These are phyloP conservation scores for Eilema griseolum DNA, from an alignment of 2,888 invertebrate species.

Conservation along the genomic window DNA sequence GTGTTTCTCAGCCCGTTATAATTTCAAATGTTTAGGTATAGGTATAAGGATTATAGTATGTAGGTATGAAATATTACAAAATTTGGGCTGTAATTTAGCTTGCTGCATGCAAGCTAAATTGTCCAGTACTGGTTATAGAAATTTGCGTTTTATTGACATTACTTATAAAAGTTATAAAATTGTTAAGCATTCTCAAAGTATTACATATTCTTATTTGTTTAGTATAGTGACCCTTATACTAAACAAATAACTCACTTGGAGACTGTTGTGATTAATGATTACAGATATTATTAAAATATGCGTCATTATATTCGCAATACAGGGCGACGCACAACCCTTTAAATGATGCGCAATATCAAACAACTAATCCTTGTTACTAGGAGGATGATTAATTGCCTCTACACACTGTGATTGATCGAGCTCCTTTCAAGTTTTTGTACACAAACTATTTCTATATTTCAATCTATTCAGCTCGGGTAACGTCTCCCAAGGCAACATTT, in stretches of 20 bases:
- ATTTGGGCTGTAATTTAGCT: neutral
- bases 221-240: too few relatives aligned
- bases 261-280: slow-evolving; percentile 57
- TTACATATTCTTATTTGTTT: neutral
- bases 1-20: neutral
- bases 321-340: slow-evolving; percentile 63
- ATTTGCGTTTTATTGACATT: too few relatives aligned
- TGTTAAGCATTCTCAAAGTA: neutral
- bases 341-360: slow-evolving; percentile 61
- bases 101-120: too few relatives aligned
- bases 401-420: slow-evolving; percentile 76
- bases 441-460: slow-evolving; percentile 56
- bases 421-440: slow-evolving; percentile 61
- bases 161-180: neutral
- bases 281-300: slow-evolving; percentile 49
- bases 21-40: neutral
- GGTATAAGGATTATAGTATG: too few relatives aligned
- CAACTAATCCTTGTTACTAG: slow-evolving; percentile 61
- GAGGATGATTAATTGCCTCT: slow-evolving; percentile 80
- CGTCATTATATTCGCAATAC: slow-evolving; percentile 45
- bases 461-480: slow-evolving; percentile 65
- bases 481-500: slow-evolving; percentile 67
- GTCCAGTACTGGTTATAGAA: neutral
- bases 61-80: neutral
- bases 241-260: slow-evolving; percentile 23